Conservation (phyloP, 1,140 invertebrate genomes). For the Pararge aegeria region DNA sequence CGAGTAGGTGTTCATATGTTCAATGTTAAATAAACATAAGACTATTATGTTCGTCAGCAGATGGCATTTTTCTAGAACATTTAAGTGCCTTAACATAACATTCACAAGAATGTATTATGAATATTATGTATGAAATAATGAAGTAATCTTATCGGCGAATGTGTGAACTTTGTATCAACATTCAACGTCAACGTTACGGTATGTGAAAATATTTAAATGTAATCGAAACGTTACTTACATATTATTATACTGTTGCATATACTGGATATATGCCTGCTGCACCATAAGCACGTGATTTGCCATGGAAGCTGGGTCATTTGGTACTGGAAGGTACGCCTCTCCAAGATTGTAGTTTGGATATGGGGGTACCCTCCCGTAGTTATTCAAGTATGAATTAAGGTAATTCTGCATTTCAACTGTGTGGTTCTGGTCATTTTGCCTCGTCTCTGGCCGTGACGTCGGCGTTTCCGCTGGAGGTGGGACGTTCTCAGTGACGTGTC, state of each 20-base stretch:
- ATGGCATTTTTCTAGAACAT: not conserved
- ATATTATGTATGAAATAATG: not conserved
- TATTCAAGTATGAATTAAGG: constrained; percentile 58
- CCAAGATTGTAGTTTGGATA: constrained; percentile 65
- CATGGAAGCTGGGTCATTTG: constrained; percentile 59
- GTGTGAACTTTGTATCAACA: not conserved
- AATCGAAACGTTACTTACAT: constrained; percentile 68
- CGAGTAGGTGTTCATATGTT: no score
- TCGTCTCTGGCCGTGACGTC: constrained; percentile 52
- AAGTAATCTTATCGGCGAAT: not conserved
- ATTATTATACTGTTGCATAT: constrained; percentile 92
- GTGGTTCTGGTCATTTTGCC: constrained; percentile 71
- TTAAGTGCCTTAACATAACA: not conserved
- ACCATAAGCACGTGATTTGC: constrained; percentile 83
- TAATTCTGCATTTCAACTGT: constrained; percentile 73
- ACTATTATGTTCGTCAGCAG: not conserved
- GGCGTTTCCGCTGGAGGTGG: constrained; percentile 23
- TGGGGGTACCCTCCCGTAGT: constrained; percentile 66
- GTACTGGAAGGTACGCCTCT: constrained; percentile 53
- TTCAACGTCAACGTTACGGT: not conserved
- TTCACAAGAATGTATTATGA: not conserved
- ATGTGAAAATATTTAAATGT: not conserved
- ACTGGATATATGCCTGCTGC: constrained; percentile 92
- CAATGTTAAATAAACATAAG: not conserved
- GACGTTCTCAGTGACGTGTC: constrained; percentile 44